Conservation (phyloP, 1,140 invertebrate genomes). For the Diprion similis region DNA sequence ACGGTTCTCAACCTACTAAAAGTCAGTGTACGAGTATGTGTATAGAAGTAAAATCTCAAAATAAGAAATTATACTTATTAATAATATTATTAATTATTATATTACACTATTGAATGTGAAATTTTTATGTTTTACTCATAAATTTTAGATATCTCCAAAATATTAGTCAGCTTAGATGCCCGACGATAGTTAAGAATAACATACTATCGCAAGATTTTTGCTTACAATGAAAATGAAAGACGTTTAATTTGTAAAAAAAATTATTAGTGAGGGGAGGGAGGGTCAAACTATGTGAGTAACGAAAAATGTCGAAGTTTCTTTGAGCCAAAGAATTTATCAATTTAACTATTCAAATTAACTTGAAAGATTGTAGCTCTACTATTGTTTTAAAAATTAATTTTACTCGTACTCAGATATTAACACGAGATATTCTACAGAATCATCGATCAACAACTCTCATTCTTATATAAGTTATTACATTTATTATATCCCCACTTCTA, state of each 20-base stretch:
- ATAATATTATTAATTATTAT: conserved; percentile 11
- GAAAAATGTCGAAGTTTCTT: background rate
- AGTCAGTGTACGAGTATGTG: conserved; percentile 40
- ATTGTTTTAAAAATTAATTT: conserved; percentile 2
- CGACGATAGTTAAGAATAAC: background rate
- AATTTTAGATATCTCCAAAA: conserved; percentile 9
- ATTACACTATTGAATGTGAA: background rate
- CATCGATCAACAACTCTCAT: background rate
- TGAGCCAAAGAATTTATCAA: background rate
- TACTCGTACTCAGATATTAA: background rate
- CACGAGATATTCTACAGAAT: background rate
- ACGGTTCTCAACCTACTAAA: conserved; percentile 39
- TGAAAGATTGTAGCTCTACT: background rate
- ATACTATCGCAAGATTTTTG: background rate
- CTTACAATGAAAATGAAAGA: background rate
- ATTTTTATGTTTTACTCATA: conserved; percentile 10
- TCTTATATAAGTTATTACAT: background rate
- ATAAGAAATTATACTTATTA: conserved; percentile 40
- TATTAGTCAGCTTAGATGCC: background rate
- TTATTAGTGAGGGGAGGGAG: background rate
- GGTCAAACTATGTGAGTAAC: background rate
- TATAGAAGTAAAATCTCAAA: conserved; percentile 41
- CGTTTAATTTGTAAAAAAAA: background rate
- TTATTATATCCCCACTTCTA: background rate
- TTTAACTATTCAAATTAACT: background rate